phyloP scores from a whole-genome alignment of 2,888 invertebrate species.

The Asteroscopus sphinx region DNA sequence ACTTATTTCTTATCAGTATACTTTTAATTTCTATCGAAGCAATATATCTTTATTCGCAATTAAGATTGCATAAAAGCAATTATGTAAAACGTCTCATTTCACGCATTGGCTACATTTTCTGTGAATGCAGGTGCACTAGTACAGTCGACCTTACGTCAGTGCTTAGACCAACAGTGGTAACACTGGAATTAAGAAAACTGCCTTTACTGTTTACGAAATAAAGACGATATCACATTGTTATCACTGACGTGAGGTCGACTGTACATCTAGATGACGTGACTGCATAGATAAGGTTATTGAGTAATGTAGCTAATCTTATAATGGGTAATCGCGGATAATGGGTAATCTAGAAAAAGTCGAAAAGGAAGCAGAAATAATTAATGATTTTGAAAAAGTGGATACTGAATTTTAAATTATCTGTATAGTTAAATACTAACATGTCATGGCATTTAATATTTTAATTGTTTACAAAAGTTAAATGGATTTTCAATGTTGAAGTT shows the following conservation, averaged over 20 bases:
- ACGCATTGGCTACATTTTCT: slow-evolving; percentile 10
- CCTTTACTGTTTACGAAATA: too few relatives aligned
- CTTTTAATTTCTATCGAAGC: slow-evolving; percentile 11
- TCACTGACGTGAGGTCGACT: too few relatives aligned
- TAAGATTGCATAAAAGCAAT: slow-evolving; percentile 14
- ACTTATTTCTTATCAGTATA: slow-evolving; percentile 1
- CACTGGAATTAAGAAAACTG: too few relatives aligned
- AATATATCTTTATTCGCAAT: slow-evolving; percentile 30
- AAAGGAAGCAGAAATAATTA: too few relatives aligned
- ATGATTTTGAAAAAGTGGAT: slow-evolving; percentile 9
- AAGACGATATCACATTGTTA: too few relatives aligned
- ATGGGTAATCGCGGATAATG: too few relatives aligned
- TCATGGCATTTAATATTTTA: too few relatives aligned
- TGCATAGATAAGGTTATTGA: slow-evolving; percentile 1
- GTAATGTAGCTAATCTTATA: neutral
- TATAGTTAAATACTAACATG: neutral
- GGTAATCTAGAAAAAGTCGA: too few relatives aligned
- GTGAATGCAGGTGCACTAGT: slow-evolving; percentile 34
- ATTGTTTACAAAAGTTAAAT: too few relatives aligned
- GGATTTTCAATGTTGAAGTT: too few relatives aligned
- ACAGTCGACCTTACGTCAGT: too few relatives aligned
- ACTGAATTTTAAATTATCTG: slow-evolving; percentile 9
- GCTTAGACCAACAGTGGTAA: too few relatives aligned
- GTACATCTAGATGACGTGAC: slow-evolving; percentile 12
- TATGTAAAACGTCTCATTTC: slow-evolving; percentile 1